Conservation (phyloP, 1,140 invertebrate genomes). For the Uloborus diversus region DNA sequence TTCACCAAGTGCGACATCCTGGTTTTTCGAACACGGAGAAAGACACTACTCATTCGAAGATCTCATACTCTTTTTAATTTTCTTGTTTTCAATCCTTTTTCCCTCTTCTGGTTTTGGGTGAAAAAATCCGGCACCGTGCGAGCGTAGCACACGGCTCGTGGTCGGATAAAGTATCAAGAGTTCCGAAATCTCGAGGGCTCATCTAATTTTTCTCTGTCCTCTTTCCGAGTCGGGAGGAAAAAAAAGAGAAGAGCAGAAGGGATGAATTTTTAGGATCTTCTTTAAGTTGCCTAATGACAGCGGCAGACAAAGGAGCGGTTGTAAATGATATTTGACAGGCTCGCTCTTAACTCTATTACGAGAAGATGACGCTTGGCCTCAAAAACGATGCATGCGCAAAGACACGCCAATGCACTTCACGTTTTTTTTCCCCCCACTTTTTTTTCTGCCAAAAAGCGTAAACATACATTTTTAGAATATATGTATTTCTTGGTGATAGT, state of each 20-base stretch:
- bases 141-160: background rate
- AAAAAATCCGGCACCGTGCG: background rate
- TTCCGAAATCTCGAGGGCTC: conserved; percentile 11
- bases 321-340: background rate
- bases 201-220: conserved; percentile 46
- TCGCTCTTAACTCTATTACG: too few relatives aligned
- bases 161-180: conserved; percentile 5
- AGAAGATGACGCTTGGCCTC: too few relatives aligned
- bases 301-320: conserved; percentile 10
- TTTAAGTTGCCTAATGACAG: conserved; percentile 25
- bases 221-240: background rate
- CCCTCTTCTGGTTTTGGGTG: background rate
- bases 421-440: too few relatives aligned
- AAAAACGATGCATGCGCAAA: too few relatives aligned
- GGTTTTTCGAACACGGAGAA: conserved; percentile 10
- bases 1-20: conserved; percentile 29
- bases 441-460: too few relatives aligned
- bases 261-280: conserved; percentile 23
- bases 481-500: too few relatives aligned
- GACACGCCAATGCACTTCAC: too few relatives aligned
- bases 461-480: too few relatives aligned
- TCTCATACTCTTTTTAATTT: background rate
- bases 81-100: background rate
- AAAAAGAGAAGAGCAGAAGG: background rate
- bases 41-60: conserved; percentile 5